Evolutionary conservation across 2,113 vertebrate genomes (phyloP), one percentile per base, ranked within the genome.

Genomic region (Halcyon malimbica): DNA sequence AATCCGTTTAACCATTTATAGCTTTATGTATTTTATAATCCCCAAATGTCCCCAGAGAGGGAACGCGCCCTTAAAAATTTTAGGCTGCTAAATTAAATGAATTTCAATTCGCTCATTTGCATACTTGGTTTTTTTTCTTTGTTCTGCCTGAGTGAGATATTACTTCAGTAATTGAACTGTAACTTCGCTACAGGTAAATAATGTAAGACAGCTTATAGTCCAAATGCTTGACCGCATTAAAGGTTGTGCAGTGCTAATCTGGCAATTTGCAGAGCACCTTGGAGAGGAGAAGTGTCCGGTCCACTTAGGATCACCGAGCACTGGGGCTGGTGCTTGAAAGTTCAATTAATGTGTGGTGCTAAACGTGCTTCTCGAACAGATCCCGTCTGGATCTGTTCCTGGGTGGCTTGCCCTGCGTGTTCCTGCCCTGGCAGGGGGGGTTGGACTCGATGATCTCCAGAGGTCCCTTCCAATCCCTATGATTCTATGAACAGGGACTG

Each of bases 101-200:
- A 94, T 97, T 92, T 92, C 70, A 94, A 96, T 92, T 14, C 1
- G 0, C 33, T 91, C 31, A 76, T 95, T 93, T 92, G 69, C 90
- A 74, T 94, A 25, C 56, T 44, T 14, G 25, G 39, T 28, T 21
- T 44, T 67, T 59, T 23, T 28, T 39, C 71, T 87, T 92, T 95
- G 76, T 92, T 94, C 92, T 96, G 90, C 83, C 86, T 60, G 91
- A 57, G 74, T 82, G 89, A 94, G 94, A 54, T 75, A 89, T 96
- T 91, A 13, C 92, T 86, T 42, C 67, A n/a, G 91, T 92, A 95
- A 96, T 94, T 93, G 87, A 96, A 94, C 91, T 94, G 80, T 96
- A 91, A 95, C 62, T 89, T 15, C 4, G 7, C 48, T 51, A 1
- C 81, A 92, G 95, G 95, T 97, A 96, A 96, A 96, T 89, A 91